These are phyloP conservation scores for Erynnis tages DNA, from an alignment of 2,888 invertebrate genomes.

Conservation along the genomic window DNA sequence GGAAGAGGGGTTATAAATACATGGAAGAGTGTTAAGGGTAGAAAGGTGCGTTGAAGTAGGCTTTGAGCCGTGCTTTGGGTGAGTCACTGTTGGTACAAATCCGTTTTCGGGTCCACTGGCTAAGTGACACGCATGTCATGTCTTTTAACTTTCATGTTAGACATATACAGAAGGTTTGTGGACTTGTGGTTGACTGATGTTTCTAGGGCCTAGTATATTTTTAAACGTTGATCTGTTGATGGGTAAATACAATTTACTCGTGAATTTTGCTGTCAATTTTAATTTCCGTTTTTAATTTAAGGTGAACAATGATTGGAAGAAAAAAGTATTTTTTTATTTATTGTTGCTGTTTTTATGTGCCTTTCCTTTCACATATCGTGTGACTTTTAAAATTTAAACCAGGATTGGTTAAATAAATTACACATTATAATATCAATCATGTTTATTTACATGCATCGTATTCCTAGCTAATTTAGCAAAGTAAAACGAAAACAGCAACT, in stretches of 20 bases:
- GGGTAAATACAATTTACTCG: too few species aligned
- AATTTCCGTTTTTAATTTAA: too few species aligned
- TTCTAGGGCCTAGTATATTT: too few species aligned
- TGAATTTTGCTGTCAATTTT: too few species aligned
- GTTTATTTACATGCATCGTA: background rate
- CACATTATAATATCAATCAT: too few species aligned
- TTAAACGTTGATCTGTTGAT: too few species aligned
- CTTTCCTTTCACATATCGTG: background rate
- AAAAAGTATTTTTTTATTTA: too few species aligned
- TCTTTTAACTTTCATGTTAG: slow-evolving; percentile 28
- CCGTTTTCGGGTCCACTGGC: slow-evolving; percentile 50
- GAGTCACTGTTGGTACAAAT: slow-evolving; percentile 47
- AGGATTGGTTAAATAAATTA: too few species aligned
- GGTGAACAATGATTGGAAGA: too few species aligned
- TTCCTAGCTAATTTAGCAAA: background rate
- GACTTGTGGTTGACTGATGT: too few species aligned
- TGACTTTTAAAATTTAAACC: too few species aligned
- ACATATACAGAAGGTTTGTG: background rate
- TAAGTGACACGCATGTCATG: slow-evolving; percentile 47
- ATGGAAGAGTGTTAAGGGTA: slow-evolving; percentile 37
- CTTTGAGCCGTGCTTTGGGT: slow-evolving; percentile 47
- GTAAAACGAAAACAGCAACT: background rate
- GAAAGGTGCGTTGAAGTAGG: slow-evolving; percentile 53
- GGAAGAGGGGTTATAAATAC: slow-evolving; percentile 13
- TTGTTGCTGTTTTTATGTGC: background rate